Evolutionary conservation across 1,140 invertebrate species (phyloP), one percentile per base, ranked within the genome.

Genomic region (Macrotrachela quadricornifera): DNA sequence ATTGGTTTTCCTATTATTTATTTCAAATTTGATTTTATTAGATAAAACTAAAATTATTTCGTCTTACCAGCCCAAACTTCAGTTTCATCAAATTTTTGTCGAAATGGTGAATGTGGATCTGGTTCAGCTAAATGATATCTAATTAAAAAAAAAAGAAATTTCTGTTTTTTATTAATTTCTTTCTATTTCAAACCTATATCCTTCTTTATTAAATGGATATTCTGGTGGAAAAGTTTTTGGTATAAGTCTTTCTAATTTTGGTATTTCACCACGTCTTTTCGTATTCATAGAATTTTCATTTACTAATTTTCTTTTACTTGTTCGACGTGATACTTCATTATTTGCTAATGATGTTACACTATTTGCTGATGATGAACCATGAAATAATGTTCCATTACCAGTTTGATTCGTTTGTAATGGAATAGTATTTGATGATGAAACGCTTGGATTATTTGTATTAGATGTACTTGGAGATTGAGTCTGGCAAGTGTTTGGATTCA

Each of bases 201-300:
- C 87, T 71, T 96, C 92, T 71, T 95, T 95, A 62, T 96, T 96
- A 63, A 85, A 95, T 0, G 91, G 92, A 73, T 96, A 88, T 59
- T 97, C 91, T 2, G 85, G 72, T 0, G 91, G 90, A 69, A 92
- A 95, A 0, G 87, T 87, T 71, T 90, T 85, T 1, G 85, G 79
- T 1, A 84, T 82, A 37, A 75, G 68, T 68, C 90, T 87, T 17
- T 50, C 54, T 30, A 55, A 17, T 13, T 13, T 46, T 6, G 83
- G 77, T 0, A 79, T 73, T 0, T 36, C 12, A 18, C 39, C 54
- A 0, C 79, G 73, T 0, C 52, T 48, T 61, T 59, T 16, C 77
- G 76, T 51, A 78, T 2, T 76, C 76, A 12, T 77, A 78, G 30
- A 81, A 73, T 64, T 82, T 80, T 6, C 81, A 74, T 62, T 83